Evolutionary conservation across 2,797 vertebrate species (phyloP), one percentile per base, ranked within the genome.

Genomic region (Onychomys leucogaster): DNA sequence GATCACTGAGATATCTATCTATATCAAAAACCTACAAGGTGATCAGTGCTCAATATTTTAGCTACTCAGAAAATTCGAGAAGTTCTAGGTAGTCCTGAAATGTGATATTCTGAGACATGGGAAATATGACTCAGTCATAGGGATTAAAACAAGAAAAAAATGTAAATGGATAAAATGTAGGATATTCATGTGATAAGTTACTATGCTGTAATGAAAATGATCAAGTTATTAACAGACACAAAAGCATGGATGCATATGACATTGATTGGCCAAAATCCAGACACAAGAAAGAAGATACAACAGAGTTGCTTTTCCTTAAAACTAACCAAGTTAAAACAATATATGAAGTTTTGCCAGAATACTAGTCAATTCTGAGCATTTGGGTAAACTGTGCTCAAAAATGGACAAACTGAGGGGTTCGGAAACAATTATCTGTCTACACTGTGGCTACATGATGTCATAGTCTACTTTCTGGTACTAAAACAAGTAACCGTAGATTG

Each of bases 1-100:
- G n/a, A 41, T 10, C 32, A 55, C 3, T 91, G 29, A 80, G 49
- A 32, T 37, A 46, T 32, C 5, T 57, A 2, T 43, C 9, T 65
- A 13, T 46, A 41, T 5, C 23, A 90, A 63, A 10, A 32, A 78
- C 63, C 10, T 82, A n/a, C 2, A 52, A 57, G 1, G 19, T 25
- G 4, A 8, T 41, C 25, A 27, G n/a, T 85, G 12, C 1, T n/a
- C 43, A 55, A 63, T 80, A n/a, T 43, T 91, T 86, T 34, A 95
- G 25, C 5, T 43, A 76, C 63, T 86, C 32, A 55, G 17, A 69
- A 95, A 87, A 76, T 25, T 37, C 34, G 2, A 55, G 67, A 91
- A 75, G n/a, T 29, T 87, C 76, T 71, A 90, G 4, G 27, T 85
- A 69, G 43, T 92, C 21, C 14, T 77, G 37, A 94, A 94, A 88